Evolutionary conservation across 2,797 vertebrate genomes (phyloP).

Genomic region (Eptatretus atami): DNA sequence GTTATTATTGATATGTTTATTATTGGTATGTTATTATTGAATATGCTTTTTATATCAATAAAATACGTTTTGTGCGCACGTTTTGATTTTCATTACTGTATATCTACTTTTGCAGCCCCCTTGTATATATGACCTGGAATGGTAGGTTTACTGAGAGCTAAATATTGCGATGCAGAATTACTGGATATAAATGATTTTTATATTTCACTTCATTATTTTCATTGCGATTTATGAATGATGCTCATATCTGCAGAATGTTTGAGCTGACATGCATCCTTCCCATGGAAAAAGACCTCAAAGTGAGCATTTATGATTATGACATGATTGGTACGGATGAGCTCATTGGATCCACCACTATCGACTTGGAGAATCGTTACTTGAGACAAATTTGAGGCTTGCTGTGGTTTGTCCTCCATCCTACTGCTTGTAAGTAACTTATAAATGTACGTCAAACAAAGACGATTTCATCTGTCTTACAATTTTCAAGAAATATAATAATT

Average conservation of each 20-base stretch:
- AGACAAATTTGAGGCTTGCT: constrained; percentile 16
- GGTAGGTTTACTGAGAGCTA: too few species aligned
- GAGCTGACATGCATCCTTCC: constrained; percentile 17
- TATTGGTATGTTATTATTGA: too few species aligned
- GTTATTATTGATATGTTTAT: too few species aligned
- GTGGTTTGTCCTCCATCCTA: constrained; percentile 17
- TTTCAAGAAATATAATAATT: too few species aligned
- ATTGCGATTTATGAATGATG: not conserved
- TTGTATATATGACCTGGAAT: too few species aligned
- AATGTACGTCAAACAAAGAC: too few species aligned
- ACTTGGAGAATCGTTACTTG: constrained; percentile 21
- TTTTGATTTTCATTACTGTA: too few species aligned
- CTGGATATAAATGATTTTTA: not conserved
- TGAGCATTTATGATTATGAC: constrained; percentile 17
- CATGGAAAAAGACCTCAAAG: constrained; percentile 18
- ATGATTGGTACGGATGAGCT: constrained; percentile 15
- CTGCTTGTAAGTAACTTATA: constrained; percentile 12
- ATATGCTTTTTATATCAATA: too few species aligned
- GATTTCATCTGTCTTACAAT: not conserved
- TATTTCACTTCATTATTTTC: not conserved
- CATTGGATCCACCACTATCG: constrained; percentile 19
- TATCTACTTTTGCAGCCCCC: too few species aligned
- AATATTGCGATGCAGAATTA: too few species aligned
- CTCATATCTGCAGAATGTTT: constrained; percentile 13
- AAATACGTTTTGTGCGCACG: too few species aligned